Evolutionary conservation across 2,113 vertebrate species (phyloP), one percentile per base, ranked within the genome.

Genomic region (Crocuta crocuta): DNA sequence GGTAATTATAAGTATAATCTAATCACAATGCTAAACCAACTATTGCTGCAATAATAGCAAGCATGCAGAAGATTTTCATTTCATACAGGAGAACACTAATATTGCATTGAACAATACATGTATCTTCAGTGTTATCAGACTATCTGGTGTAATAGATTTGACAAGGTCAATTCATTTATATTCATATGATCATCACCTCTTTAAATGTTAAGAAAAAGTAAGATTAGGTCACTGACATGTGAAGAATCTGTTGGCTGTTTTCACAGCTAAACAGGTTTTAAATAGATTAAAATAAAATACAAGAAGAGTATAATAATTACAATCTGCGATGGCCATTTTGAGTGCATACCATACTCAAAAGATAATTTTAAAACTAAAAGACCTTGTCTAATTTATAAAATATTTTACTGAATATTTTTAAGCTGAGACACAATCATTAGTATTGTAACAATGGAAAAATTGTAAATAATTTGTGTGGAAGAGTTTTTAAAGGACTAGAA

Each of bases 81-180:
- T 79, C 63, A 1, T 63, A 17, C 23, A 84, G 28, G 10, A 76
- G 31, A 68, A 21, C 87, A 94, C 3, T 28, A 91, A 61, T 61
- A 87, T 1, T 58, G 13, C 10, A 35, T 45, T 91, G 16, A 73
- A 86, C 95, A 63, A 35, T 23, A 13, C 10, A 33, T 28, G 21
- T 76, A 65, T 43, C 50, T 89, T 91, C 35, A 61, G 23, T 80
- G 1, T 19, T 16, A n/a, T 43, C 33, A 90, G 35, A 55, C 8
- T 71, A 55, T 61, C 33, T 73, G 17, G 6, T 94, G 39, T 76
- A 45, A 96, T 45, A 71, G 23, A 81, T 70, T 89, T 93, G 55
- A 95, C n/a, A 96, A 1, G 9, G 35, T 89, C 79, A 68, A 31
- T 73, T 84, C 13, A 91, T 68, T 89, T 89, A 91, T 24, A 85